A percentile compares a stretch with the other conserved stretches of the same genome.
These are phyloP conservation scores for Psittacula cyanocephala DNA, from an alignment of 2,113 vertebrate species.

Conservation along the genomic window DNA sequence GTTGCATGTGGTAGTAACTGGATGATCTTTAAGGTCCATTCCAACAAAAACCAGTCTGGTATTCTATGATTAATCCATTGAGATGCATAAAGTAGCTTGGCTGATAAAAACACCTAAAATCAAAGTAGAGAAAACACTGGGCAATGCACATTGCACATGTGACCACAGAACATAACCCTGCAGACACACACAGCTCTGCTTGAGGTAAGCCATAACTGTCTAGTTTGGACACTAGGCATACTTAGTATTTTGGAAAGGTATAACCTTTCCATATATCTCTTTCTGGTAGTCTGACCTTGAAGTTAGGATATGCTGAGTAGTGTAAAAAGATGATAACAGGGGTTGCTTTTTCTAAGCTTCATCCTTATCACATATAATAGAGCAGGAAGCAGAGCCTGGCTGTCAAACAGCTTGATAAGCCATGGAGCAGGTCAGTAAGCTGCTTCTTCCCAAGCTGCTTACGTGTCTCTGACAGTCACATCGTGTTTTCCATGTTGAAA, in stretches of 20 bases:
- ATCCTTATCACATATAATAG: not conserved
- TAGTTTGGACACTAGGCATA: not conserved
- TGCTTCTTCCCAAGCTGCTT: not conserved
- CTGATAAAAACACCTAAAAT: not conserved
- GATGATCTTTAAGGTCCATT: not conserved
- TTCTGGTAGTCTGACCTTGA: not conserved
- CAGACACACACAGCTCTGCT: not conserved
- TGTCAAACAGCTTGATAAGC: not conserved
- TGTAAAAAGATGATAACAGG: not conserved
- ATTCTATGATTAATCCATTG: not conserved
- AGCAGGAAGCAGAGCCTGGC: not conserved
- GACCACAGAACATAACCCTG: rapidly evolving
- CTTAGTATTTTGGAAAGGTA: not conserved
- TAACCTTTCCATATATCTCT: not conserved
- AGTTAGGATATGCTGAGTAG: not conserved
- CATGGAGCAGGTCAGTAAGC: not conserved
- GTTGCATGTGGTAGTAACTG: not conserved
- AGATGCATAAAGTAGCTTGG: not conserved
- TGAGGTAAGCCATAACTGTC: not conserved
- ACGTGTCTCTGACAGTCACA: not conserved
- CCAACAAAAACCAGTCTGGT: not conserved
- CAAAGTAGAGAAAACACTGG: not conserved
- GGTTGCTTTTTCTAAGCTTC: not conserved
- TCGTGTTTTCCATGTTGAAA: not conserved
- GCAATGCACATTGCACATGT: rapidly evolving